A percentile compares a stretch with the other conserved stretches of the same genome.
These are phyloP conservation scores for Polylopha cassiicola DNA, from an alignment of 2,888 invertebrate species.

Conservation along the genomic window DNA sequence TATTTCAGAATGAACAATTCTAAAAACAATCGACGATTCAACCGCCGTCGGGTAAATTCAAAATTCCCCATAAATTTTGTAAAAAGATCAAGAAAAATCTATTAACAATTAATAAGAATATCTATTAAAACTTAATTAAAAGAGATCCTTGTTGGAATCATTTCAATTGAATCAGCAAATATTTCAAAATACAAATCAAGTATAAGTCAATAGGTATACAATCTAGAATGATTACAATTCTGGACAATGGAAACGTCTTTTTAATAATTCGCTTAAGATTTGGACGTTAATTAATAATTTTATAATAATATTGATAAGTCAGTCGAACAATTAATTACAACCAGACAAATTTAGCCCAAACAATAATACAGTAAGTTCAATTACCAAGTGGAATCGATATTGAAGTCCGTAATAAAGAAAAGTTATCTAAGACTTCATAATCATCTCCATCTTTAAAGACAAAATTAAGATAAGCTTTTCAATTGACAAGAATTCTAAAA, in stretches of 20 bases:
- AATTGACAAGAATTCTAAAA: too few species aligned
- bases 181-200: conserved; percentile 22
- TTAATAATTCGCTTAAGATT: conserved; percentile 20
- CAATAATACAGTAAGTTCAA: conserved; percentile 9
- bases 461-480: too few species aligned
- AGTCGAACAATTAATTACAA: conserved; percentile 60
- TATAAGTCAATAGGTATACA: conserved; percentile 13
- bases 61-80: conserved; percentile 50
- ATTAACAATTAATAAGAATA: conserved; percentile 24
- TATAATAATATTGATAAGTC: conserved; percentile 52
- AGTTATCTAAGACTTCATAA: too few species aligned
- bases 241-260: conserved; percentile 21
- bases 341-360: conserved; percentile 28
- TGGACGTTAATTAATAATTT: conserved; percentile 21
- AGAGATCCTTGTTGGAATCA: conserved; percentile 39
- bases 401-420: too few species aligned
- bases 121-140: conserved; percentile 24
- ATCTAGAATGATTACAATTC: conserved; percentile 17
- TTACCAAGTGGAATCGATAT: too few species aligned
- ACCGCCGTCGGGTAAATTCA: conserved; percentile 45
- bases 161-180: conserved; percentile 27
- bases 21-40: conserved; percentile 34
- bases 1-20: conserved; percentile 29
- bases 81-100: conserved; percentile 28
- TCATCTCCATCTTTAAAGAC: too few species aligned